Conservation (phyloP, 2,113 vertebrate genomes). For the Oryzias woworae region DNA sequence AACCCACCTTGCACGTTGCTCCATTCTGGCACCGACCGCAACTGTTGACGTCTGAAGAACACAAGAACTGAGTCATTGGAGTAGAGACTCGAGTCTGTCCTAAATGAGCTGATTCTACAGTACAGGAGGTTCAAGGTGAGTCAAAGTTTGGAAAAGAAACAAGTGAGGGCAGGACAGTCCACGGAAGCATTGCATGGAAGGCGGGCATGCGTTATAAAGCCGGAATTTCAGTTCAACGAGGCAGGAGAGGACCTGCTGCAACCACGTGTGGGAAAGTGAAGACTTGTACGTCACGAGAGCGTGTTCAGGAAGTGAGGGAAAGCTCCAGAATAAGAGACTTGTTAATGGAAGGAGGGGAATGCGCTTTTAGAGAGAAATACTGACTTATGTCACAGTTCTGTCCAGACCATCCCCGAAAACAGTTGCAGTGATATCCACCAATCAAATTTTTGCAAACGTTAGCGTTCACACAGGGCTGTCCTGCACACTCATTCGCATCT, state of each 20-base stretch:
- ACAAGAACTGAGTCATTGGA: neutral
- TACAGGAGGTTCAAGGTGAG: conserved; percentile 21
- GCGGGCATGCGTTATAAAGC: conserved; percentile 43
- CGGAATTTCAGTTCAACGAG: conserved; percentile 27
- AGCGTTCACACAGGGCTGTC: conserved; percentile 92
- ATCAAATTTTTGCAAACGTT: conserved; percentile 99
- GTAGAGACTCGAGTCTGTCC: neutral
- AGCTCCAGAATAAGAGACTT: conserved; percentile 21
- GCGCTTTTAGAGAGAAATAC: conserved; percentile 74
- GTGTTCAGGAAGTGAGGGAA: conserved; percentile 38
- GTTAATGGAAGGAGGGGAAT: conserved; percentile 10
- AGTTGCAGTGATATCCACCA: conserved; percentile 98
- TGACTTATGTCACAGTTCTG: conserved; percentile 97
- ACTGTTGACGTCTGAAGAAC: conserved; percentile 78
- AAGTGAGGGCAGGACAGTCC: conserved; percentile 28
- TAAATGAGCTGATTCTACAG: conserved; percentile 7
- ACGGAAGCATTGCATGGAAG: neutral
- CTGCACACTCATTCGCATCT: conserved; percentile 98
- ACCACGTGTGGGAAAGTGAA: conserved; percentile 46
- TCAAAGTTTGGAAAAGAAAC: conserved; percentile 40
- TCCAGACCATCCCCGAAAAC: conserved; percentile 95
- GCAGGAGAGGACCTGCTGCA: conserved; percentile 26
- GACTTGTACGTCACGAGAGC: conserved; percentile 24
- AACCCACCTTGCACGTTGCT: conserved; percentile 87
- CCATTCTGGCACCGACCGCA: conserved; percentile 94